Percentiles rank a stretch among this genome's conserved stretches.
Conservation (phyloP, 2,797 vertebrate genomes). For the Brotogeris chrysoptera region DNA sequence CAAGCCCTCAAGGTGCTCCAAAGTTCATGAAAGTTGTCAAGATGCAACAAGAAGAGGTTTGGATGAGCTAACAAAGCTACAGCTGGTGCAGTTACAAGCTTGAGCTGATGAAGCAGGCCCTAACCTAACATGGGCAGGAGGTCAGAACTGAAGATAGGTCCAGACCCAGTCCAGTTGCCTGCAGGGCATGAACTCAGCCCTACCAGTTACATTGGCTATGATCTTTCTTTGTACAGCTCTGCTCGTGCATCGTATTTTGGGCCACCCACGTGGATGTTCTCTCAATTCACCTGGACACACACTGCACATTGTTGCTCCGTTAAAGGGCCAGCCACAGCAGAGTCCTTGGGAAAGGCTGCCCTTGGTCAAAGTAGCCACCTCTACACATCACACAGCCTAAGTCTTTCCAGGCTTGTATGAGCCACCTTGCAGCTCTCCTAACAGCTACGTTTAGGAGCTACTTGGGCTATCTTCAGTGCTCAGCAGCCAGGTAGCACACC, state of each 20-base stretch:
- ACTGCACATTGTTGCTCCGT: fast-evolving
- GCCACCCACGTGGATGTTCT: fast-evolving
- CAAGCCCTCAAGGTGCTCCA: neutral
- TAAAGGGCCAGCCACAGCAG: neutral
- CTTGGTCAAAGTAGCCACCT: neutral
- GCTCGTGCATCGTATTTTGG: neutral
- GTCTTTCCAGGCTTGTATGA: fast-evolving
- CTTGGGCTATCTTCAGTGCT: neutral
- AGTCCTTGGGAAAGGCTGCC: neutral
- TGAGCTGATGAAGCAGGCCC: neutral
- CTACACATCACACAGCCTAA: fast-evolving
- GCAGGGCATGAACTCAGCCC: neutral
- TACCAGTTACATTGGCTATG: neutral
- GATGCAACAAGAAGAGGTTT: neutral
- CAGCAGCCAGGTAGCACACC: neutral
- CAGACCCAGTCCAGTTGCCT: neutral
- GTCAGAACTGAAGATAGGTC: neutral
- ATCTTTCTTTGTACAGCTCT: neutral
- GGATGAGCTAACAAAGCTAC: neutral
- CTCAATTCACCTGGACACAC: neutral
- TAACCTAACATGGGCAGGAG: fast-evolving
- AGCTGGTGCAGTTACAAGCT: neutral
- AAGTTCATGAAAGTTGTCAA: neutral
- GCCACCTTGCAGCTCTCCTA: fast-evolving
- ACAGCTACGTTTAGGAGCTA: fast-evolving